These are phyloP conservation scores for Esox masquinongy DNA, from an alignment of 2,797 vertebrate genomes.

Conservation along the genomic window DNA sequence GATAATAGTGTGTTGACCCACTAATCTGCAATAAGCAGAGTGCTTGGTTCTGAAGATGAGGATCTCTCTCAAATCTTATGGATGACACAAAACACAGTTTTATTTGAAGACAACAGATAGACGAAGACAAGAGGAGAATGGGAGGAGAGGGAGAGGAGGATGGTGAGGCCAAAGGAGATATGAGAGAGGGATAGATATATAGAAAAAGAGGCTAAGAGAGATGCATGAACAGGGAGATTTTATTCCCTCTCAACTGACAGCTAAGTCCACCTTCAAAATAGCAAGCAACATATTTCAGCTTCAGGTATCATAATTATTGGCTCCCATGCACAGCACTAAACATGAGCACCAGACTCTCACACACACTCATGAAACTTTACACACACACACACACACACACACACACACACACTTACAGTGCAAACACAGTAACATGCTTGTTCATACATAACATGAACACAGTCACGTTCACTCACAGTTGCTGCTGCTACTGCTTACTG, in stretches of 20 bases:
- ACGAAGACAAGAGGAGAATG: conserved; percentile 6
- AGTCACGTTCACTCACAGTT: too few relatives aligned
- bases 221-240: conserved; percentile 13
- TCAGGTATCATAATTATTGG: conserved; percentile 6
- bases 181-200: conserved; percentile 9
- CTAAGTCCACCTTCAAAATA: conserved; percentile 18
- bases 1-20: conserved; percentile 70
- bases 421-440: too few relatives aligned
- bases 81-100: conserved; percentile 39
- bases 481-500: too few relatives aligned
- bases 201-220: conserved; percentile 6
- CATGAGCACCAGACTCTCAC: too few relatives aligned
- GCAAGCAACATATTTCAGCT: conserved; percentile 10
- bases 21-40: conserved; percentile 75
- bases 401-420: too few relatives aligned
- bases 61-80: conserved; percentile 44
- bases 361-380: too few relatives aligned
- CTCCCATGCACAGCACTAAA: not conserved
- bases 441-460: too few relatives aligned
- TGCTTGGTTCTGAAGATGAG: conserved; percentile 48
- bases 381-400: too few relatives aligned
- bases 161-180: not conserved
- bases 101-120: conserved; percentile 24
- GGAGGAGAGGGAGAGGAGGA: not conserved
- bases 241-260: conserved; percentile 17